These are phyloP conservation scores for human (Homo sapiens) DNA, from an alignment of 2,113 vertebrate genomes.

Conservation along the genomic window DNA sequence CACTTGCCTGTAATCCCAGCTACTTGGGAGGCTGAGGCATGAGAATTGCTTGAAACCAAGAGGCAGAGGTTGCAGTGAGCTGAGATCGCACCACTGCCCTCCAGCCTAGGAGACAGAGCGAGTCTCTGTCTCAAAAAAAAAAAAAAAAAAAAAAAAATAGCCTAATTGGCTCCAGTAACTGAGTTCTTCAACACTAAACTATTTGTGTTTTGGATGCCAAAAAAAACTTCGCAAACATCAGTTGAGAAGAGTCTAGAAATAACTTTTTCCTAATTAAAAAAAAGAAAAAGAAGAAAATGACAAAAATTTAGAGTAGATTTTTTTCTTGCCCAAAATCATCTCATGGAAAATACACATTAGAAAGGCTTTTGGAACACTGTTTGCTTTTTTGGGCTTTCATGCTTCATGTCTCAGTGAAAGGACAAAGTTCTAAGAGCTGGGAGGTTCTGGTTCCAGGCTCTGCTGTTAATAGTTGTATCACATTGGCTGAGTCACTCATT, in stretches of 20 bases:
- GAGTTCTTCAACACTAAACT: not conserved
- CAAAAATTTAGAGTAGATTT: not conserved
- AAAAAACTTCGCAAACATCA: not conserved
- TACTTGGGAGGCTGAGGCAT: no score
- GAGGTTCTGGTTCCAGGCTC: not conserved
- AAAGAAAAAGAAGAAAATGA: not conserved
- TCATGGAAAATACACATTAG: not conserved
- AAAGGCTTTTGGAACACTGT: not conserved
- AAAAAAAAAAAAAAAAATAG: no score
- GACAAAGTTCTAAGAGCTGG: not conserved
- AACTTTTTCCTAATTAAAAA: not conserved
- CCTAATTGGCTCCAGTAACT: not conserved
- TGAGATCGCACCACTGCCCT: no score
- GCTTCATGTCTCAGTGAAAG: not conserved
- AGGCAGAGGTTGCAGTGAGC: no score
- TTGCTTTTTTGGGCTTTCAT: not conserved
- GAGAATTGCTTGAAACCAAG: no score
- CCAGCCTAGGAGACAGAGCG: no score
- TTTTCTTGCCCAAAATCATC: not conserved
- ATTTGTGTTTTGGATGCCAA: not conserved
- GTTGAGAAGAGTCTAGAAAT: not conserved
- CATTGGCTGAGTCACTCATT: not conserved
- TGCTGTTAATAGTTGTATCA: not conserved
- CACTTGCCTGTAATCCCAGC: no score
- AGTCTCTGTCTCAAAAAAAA: no score